phyloP scores from a whole-genome alignment of 2,888 invertebrate genomes.

The Synergus laeviventris region DNA sequence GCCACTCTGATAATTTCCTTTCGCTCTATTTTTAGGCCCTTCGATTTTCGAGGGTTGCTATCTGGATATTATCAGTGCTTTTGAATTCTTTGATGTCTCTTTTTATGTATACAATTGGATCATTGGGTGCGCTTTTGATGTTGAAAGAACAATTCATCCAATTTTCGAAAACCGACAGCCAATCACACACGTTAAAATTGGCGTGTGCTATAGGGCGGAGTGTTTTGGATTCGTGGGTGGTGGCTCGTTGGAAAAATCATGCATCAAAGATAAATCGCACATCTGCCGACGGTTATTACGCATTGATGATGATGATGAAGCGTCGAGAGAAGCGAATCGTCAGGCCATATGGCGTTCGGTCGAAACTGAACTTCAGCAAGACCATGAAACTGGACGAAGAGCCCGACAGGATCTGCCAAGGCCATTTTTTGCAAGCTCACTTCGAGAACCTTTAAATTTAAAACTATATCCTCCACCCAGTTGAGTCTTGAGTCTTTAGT shows the following conservation, averaged over 20 bases:
- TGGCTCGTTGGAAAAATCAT: constrained; percentile 21
- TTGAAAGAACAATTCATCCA: constrained; percentile 3
- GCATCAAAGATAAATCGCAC: constrained; percentile 28
- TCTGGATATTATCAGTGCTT: no score
- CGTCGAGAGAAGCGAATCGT: constrained; percentile 30
- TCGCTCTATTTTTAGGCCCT: no score
- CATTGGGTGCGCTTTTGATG: neutral
- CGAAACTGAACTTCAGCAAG: constrained; percentile 28
- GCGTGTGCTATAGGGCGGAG: neutral
- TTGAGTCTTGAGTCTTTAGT: constrained; percentile 19
- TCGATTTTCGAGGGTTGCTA: no score
- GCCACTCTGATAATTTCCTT: no score
- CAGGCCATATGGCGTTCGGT: constrained; percentile 39
- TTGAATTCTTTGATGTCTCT: no score
- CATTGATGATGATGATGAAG: constrained; percentile 39
- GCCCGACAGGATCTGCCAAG: constrained; percentile 29
- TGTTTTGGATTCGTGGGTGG: constrained; percentile 28
- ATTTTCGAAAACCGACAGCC: constrained; percentile 17
- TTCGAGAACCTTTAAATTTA: constrained; percentile 37
- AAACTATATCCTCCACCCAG: constrained; percentile 31
- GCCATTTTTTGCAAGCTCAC: constrained; percentile 37
- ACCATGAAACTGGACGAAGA: constrained; percentile 39
- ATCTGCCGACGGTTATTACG: constrained; percentile 38
- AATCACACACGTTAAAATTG: constrained; percentile 9
- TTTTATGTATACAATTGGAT: neutral